Conservation (phyloP, 1,140 invertebrate genomes). For the Oreohelix idahoensis region DNA sequence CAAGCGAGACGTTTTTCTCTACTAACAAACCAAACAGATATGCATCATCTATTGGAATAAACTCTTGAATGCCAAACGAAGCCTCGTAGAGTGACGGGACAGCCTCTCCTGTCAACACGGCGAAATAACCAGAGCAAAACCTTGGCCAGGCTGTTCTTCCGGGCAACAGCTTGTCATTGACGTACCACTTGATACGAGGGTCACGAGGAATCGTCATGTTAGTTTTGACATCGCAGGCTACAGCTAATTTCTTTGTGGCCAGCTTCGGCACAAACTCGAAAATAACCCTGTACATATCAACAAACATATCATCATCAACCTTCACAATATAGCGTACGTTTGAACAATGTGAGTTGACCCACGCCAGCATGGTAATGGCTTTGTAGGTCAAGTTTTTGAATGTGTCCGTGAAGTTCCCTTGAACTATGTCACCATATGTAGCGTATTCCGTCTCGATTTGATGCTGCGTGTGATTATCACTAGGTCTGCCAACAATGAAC, state of each 20-base stretch:
- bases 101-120: constrained; percentile 69
- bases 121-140: constrained; percentile 73
- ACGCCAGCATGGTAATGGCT: constrained; percentile 87
- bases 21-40: constrained; percentile 70
- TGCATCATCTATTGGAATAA: constrained; percentile 71
- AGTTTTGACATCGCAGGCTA: constrained; percentile 51
- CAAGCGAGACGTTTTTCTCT: not conserved
- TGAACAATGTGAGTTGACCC: constrained; percentile 80
- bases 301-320: constrained; percentile 90
- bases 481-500: constrained; percentile 81
- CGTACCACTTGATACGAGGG: constrained; percentile 71
- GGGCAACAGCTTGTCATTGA: constrained; percentile 63
- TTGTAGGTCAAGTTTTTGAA: constrained; percentile 64
- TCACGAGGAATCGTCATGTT: constrained; percentile 57
- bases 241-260: constrained; percentile 16
- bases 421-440: constrained; percentile 66
- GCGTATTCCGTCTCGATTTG: constrained; percentile 53
- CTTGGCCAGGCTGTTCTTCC: constrained; percentile 49
- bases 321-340: constrained; percentile 84
- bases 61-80: constrained; percentile 52
- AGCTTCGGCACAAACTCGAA: constrained; percentile 54
- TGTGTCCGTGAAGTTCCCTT: constrained; percentile 61
- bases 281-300: constrained; percentile 74
- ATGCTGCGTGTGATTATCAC: constrained; percentile 54
- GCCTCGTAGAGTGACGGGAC: constrained; percentile 64